Conservation (phyloP, 2,888 invertebrate species). For the Volucella inflata region DNA sequence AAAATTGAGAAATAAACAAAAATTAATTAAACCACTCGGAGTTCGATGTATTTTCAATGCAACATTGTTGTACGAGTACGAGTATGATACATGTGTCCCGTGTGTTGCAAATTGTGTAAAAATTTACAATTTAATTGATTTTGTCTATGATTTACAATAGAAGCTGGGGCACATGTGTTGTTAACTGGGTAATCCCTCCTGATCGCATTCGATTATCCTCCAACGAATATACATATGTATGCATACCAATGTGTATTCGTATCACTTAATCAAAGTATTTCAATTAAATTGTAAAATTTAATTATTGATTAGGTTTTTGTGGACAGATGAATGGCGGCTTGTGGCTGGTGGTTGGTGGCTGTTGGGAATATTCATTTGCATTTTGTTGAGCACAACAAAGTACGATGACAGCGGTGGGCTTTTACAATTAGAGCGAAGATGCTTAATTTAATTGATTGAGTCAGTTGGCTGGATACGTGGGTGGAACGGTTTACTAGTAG, state of each 20-base stretch:
- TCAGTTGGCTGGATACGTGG: no score
- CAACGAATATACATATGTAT: no score
- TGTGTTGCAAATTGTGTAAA: neutral
- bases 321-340: constrained; percentile 36
- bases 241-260: no score
- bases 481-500: no score
- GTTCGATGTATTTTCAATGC: no score
- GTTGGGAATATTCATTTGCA: neutral
- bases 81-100: neutral
- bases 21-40: constrained; percentile 24
- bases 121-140: constrained; percentile 44
- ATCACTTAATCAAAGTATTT: neutral
- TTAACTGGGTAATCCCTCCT: neutral
- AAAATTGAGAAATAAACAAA: neutral
- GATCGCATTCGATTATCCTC: neutral
- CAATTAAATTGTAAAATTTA: constrained; percentile 40
- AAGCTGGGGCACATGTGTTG: neutral
- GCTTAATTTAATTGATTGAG: constrained; percentile 4
- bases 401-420: neutral
- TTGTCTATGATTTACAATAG: neutral
- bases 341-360: neutral
- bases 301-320: constrained; percentile 37
- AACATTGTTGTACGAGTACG: constrained; percentile 11
- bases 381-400: neutral
- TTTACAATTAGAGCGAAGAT: neutral